Conservation (phyloP, 2,888 invertebrate genomes). For the Tenthredo notha region DNA sequence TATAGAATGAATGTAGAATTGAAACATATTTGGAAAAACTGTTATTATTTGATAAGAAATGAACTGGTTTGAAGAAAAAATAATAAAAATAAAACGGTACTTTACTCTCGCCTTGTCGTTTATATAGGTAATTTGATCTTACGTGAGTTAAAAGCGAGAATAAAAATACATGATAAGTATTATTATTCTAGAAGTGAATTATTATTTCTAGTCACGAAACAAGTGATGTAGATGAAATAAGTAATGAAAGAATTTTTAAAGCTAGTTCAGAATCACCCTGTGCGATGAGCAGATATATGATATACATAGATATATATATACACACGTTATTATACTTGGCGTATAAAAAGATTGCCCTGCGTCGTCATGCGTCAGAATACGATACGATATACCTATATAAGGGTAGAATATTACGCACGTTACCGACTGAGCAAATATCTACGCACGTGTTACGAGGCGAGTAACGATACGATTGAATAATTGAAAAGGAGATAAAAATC, state of each 20-base stretch:
- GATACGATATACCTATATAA: background rate
- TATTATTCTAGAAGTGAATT: background rate
- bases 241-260: background rate
- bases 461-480: background rate
- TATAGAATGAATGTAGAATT: background rate
- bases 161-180: background rate
- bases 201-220: background rate
- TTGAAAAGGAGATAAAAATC: background rate
- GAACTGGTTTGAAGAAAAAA: too few relatives aligned
- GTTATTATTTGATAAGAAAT: too few relatives aligned
- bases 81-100: too few relatives aligned
- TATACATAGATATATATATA: background rate
- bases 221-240: background rate
- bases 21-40: background rate
- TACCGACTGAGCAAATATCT: background rate
- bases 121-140: background rate
- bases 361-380: constrained; percentile 7
- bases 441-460: constrained; percentile 1
- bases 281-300: background rate
- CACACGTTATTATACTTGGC: background rate
- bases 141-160: background rate
- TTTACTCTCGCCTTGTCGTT: too few relatives aligned
- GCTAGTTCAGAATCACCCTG: background rate
- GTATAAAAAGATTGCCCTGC: constrained; percentile 6
- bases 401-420: background rate